Evolutionary conservation across 2,888 invertebrate species (phyloP).

Genomic region (Iselma pallidipennis): DNA sequence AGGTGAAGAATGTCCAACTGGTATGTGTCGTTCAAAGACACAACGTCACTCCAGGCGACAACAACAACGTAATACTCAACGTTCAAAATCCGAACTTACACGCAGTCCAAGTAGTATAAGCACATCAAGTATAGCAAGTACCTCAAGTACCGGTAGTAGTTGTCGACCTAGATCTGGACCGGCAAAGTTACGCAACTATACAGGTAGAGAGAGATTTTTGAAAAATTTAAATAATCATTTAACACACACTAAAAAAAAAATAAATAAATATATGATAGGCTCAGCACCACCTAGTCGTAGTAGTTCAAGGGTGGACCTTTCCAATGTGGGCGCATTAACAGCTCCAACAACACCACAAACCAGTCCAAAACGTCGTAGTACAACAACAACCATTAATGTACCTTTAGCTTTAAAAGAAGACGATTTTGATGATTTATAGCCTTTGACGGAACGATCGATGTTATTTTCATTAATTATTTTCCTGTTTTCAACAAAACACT

Average conservation of each 20-base stretch:
- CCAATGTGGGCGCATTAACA: constrained; percentile 68
- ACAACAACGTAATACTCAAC: constrained; percentile 37
- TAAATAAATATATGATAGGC: constrained; percentile 52
- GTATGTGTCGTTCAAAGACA: constrained; percentile 61
- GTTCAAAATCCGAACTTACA: constrained; percentile 47
- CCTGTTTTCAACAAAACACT: not conserved
- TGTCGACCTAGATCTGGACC: constrained; percentile 76
- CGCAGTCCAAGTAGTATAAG: constrained; percentile 52
- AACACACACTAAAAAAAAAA: not conserved
- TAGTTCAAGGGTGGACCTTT: constrained; percentile 71
- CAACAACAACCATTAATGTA: constrained; percentile 35
- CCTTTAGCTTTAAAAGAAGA: constrained; percentile 47
- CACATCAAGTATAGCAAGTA: constrained; percentile 36
- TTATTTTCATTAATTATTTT: not conserved
- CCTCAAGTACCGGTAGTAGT: constrained; percentile 48
- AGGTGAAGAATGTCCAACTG: constrained; percentile 85
- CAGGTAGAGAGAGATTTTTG: constrained; percentile 34
- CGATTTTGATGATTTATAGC: constrained; percentile 43
- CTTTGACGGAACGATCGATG: constrained; percentile 9
- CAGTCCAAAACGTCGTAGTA: constrained; percentile 63
- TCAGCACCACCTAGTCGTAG: constrained; percentile 76
- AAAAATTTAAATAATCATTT: constrained; percentile 18
- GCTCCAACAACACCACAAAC: constrained; percentile 75
- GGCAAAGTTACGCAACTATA: constrained; percentile 63
- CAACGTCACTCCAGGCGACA: constrained; percentile 36